Evolutionary conservation across 2,797 vertebrate genomes (phyloP), one percentile per base, ranked within the genome.

Genomic region (Chelon auratus): DNA sequence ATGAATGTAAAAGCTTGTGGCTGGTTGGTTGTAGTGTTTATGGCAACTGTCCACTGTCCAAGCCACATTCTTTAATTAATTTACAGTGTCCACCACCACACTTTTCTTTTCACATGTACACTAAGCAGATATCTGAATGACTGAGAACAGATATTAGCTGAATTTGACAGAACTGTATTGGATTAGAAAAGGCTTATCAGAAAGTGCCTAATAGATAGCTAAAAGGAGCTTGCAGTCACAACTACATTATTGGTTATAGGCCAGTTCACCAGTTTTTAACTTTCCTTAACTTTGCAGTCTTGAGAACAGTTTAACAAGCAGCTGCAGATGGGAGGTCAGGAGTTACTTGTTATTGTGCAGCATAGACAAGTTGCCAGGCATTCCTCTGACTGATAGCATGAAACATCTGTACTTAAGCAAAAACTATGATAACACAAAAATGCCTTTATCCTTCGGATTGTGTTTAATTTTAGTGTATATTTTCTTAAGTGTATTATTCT

Each of bases 281-380:
- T 39, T 66, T 55, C 37, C 50, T 26, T 55, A 68, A 43, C 60
- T 42, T 55, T 50, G 67, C 26, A 50, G 71, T 30, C 22, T 5
- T n/a, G 36, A 39, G 40, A 61, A 11, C 26, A 15, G 68, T 71
- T 80, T 37, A 40, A 36, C 6, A 13, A 60, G 64, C 85, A 89
- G 85, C 88, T 84, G 81, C 87, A 89, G 81, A 86, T 78, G 73
- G 74, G 67, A 75, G 84, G 82, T 87, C 82, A 85, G 48, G 36
- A 75, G 68, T 12, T 61, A 33, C 58, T 1, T 15, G 65, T 73
- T 87, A 24, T 65, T 52, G 75, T 80, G 81, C 78, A 66, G 75
- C 57, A 40, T 18, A 50, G 62, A 75, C 56, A 61, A 79, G 82
- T 63, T 81, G 70, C 83, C 85, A 78, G 60, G 62, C 84, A 86